Conservation (phyloP, 2,113 vertebrate genomes). For the Mobula birostris region DNA sequence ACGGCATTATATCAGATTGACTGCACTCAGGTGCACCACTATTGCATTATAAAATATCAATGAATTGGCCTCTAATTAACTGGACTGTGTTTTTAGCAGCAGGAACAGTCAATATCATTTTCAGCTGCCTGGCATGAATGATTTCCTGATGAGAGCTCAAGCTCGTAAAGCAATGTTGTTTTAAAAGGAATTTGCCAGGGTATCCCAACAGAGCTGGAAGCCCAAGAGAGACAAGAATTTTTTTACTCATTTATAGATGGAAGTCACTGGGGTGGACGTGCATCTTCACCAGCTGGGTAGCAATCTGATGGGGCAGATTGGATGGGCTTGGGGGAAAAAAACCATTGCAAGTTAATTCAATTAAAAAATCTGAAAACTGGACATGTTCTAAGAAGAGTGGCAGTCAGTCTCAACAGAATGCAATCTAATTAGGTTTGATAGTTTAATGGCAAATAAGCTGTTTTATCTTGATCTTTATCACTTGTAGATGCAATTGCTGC, state of each 20-base stretch:
- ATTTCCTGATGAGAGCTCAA: background rate
- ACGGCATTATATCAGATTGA: constrained; percentile 40
- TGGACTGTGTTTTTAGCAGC: constrained; percentile 42
- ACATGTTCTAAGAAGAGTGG: background rate
- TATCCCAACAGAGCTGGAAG: background rate
- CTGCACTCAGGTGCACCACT: constrained; percentile 41
- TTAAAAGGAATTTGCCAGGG: background rate
- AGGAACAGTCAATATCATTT: constrained; percentile 27
- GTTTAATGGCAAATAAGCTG: background rate
- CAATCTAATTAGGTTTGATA: background rate
- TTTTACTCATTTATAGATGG: background rate
- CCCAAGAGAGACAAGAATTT: background rate
- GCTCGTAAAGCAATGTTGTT: background rate
- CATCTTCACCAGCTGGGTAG: background rate
- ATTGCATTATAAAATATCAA: constrained; percentile 43
- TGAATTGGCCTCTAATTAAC: constrained; percentile 44
- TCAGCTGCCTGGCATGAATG: background rate
- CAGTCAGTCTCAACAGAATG: background rate
- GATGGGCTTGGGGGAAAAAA: background rate
- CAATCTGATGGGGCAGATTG: background rate
- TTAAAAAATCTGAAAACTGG: background rate
- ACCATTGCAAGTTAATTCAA: background rate
- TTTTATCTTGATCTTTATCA: background rate
- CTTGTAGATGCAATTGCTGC: background rate
- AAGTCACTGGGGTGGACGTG: background rate